Conservation (phyloP, 2,888 invertebrate species). For the Gortyna flavago region DNA sequence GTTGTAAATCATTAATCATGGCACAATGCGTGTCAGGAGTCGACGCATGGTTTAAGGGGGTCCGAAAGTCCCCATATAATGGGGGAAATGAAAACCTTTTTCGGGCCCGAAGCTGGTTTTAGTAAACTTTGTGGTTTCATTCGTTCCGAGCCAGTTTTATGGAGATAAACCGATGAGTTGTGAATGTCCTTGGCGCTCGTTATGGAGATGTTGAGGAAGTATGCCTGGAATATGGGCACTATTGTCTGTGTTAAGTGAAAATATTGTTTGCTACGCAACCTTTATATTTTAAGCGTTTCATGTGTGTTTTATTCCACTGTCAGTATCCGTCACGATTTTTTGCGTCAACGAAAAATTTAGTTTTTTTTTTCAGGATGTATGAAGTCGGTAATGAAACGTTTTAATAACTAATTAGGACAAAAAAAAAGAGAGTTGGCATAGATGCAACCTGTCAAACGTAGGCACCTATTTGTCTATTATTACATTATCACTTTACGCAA, state of each 20-base stretch:
- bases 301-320: neutral
- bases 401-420: neutral
- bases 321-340: neutral
- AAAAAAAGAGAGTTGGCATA: neutral
- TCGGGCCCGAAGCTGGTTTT: conserved; percentile 63
- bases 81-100: conserved; percentile 85
- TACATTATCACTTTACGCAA: conserved; percentile 45
- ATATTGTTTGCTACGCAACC: neutral
- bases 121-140: conserved; percentile 63
- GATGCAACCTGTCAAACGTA: neutral
- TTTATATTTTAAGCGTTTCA: neutral
- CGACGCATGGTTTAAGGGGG: conserved; percentile 84
- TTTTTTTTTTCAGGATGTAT: neutral
- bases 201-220: conserved; percentile 33
- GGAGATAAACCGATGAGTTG: conserved; percentile 61
- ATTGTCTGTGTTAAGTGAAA: conserved; percentile 17
- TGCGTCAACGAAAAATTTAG: neutral
- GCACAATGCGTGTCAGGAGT: conserved; percentile 86
- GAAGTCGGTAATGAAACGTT: neutral
- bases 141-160: conserved; percentile 61
- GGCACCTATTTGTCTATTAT: conserved; percentile 25
- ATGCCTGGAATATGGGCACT: conserved; percentile 33
- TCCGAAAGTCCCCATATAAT: conserved; percentile 85
- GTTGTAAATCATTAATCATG: conserved; percentile 87
- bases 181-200: conserved; percentile 29